phyloP scores from a whole-genome alignment of 2,888 invertebrate species.

The Lacanobia oleracea region DNA sequence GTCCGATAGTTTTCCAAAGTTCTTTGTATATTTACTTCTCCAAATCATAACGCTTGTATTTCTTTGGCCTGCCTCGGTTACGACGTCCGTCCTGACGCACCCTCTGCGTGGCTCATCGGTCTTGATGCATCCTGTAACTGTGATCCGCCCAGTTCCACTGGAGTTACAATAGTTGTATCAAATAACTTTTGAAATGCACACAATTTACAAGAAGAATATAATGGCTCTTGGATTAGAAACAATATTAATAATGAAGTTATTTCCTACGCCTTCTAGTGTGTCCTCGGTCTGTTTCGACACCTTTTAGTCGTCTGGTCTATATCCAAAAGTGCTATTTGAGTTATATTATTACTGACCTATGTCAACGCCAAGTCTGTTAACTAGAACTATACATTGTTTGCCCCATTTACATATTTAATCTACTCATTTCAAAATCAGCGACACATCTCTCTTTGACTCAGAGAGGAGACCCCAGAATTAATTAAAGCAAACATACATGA shows the following conservation, averaged over 20 bases:
- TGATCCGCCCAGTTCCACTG: no score
- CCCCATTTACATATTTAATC: background rate
- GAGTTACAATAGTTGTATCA: background rate
- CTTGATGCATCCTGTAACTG: no score
- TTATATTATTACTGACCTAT: constrained; percentile 27
- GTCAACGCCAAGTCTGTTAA: background rate
- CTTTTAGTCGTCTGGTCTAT: background rate
- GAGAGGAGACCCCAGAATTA: background rate
- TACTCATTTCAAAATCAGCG: background rate
- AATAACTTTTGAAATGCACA: background rate
- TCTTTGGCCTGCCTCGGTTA: no score
- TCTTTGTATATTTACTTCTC: no score
- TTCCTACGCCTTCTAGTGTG: background rate
- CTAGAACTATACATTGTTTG: no score
- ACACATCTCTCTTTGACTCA: background rate
- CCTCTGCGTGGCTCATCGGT: no score
- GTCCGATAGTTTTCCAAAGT: no score
- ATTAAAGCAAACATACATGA: constrained; percentile 4
- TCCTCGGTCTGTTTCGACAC: background rate
- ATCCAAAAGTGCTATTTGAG: background rate
- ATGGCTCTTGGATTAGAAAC: background rate
- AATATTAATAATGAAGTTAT: background rate
- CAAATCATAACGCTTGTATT: no score
- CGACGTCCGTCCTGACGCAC: no score
- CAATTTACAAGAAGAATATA: background rate